Conservation (phyloP, 2,888 invertebrate genomes). For the Andrena flavipes region DNA sequence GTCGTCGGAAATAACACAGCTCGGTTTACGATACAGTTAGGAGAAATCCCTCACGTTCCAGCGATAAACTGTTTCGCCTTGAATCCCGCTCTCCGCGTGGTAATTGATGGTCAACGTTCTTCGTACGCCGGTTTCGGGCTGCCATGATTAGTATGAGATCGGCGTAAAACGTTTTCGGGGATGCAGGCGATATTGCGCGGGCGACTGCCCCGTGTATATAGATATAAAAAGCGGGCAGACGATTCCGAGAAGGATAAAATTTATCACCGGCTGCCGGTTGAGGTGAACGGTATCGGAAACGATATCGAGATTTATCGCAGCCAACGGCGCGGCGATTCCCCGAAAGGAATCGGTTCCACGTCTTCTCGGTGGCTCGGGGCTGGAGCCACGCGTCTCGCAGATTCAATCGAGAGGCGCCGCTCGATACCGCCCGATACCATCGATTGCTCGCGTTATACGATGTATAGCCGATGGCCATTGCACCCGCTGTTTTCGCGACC, state of each 20-base stretch:
- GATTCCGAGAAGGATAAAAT: conserved; percentile 63
- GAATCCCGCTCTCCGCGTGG: not conserved
- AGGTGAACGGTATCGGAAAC: conserved; percentile 50
- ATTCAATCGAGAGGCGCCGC: conserved; percentile 50
- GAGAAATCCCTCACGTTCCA: not conserved
- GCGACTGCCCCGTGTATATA: not conserved
- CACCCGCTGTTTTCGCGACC: not conserved
- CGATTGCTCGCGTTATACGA: conserved; percentile 22
- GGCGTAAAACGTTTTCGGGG: not conserved
- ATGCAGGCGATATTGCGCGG: conserved; percentile 4
- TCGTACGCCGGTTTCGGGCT: not conserved
- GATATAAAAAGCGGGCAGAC: conserved; percentile 34
- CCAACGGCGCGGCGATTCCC: conserved; percentile 37
- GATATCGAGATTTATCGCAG: conserved; percentile 65
- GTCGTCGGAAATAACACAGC: too few species aligned
- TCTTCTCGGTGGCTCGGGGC: conserved; percentile 26
- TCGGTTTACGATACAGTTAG: too few species aligned
- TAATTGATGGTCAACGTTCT: not conserved
- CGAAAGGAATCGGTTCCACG: conserved; percentile 33
- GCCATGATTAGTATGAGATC: not conserved
- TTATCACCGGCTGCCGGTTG: conserved; percentile 54
- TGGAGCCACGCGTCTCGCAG: conserved; percentile 25
- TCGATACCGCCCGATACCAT: conserved; percentile 38
- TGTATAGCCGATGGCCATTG: not conserved
- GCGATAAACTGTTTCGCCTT: conserved; percentile 8